Percentiles rank a stretch among this genome's conserved stretches.
Conservation (phyloP, 2,888 invertebrate genomes). For the Hydrotaea diabolus region DNA sequence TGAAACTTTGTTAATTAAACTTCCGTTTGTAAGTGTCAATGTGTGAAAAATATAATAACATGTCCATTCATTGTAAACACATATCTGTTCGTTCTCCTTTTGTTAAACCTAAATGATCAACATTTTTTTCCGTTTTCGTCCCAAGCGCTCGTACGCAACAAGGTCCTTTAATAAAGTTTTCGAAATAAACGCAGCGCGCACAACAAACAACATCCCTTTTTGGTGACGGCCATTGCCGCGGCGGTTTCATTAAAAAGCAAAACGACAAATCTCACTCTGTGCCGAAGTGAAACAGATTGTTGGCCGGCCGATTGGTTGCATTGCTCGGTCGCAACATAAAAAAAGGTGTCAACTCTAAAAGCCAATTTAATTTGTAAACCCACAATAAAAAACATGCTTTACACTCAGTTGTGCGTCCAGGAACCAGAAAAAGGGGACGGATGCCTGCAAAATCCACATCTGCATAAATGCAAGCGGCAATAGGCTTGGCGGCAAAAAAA, state of each 20-base stretch:
- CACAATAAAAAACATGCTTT: constrained; percentile 55
- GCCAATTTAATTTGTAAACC: constrained; percentile 67
- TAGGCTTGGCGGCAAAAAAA: constrained; percentile 38
- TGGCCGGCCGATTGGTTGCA: not conserved
- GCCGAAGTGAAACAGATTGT: constrained; percentile 40
- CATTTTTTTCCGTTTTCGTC: constrained; percentile 9
- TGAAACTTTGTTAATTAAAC: constrained; percentile 66
- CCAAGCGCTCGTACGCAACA: not conserved
- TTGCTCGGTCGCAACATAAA: constrained; percentile 3
- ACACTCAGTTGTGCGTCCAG: constrained; percentile 11
- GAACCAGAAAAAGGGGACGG: not conserved
- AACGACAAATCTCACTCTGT: not conserved
- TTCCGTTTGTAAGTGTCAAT: constrained; percentile 74
- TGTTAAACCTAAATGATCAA: constrained; percentile 16
- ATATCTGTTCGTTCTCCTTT: constrained; percentile 55
- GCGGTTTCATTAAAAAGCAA: constrained; percentile 56
- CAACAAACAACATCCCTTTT: constrained; percentile 12
- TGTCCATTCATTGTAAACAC: constrained; percentile 72
- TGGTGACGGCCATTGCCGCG: not conserved
- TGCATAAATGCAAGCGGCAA: constrained; percentile 59
- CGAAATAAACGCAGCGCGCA: constrained; percentile 11
- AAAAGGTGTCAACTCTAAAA: constrained; percentile 66
- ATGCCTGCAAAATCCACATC: constrained; percentile 46
- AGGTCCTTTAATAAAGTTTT: constrained; percentile 55
- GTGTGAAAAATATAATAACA: constrained; percentile 78